Conservation (phyloP, 2,888 invertebrate species). For the Scelioninae gen. 1 region DNA sequence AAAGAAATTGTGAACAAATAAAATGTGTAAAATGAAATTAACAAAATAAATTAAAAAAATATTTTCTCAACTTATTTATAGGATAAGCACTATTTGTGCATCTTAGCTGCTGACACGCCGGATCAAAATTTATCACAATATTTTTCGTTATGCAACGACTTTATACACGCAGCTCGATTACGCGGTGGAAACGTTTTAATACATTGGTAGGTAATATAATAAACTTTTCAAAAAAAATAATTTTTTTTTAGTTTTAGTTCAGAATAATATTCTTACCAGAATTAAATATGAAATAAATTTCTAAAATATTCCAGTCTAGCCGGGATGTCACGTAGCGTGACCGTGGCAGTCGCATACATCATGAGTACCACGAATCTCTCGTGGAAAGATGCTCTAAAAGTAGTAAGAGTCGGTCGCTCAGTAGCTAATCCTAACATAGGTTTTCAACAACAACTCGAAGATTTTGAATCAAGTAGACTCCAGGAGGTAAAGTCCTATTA, state of each 20-base stretch:
- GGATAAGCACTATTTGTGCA: slow-evolving; percentile 98
- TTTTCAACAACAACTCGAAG: slow-evolving; percentile 96
- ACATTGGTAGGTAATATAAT: slow-evolving; percentile 93
- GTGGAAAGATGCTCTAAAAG: slow-evolving; percentile 97
- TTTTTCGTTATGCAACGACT: slow-evolving; percentile 97
- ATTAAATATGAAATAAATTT: not conserved
- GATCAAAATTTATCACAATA: slow-evolving; percentile 97
- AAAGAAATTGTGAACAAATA: not conserved
- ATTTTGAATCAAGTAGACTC: slow-evolving; percentile 92
- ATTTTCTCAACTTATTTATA: slow-evolving; percentile 83
- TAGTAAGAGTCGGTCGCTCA: slow-evolving; percentile 94
- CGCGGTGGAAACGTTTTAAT: slow-evolving; percentile 96
- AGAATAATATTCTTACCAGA: not conserved
- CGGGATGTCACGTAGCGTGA: slow-evolving; percentile 98
- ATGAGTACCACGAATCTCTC: slow-evolving; percentile 96
- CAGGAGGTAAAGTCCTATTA: slow-evolving; percentile 87
- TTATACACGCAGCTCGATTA: slow-evolving; percentile 96
- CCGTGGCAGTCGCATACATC: slow-evolving; percentile 97
- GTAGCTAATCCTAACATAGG: slow-evolving; percentile 98
- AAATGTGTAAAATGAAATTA: too few species aligned
- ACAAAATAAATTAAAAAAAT: too few species aligned
- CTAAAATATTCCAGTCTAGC: slow-evolving; percentile 89
- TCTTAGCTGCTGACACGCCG: slow-evolving; percentile 97
- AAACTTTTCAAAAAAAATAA: not conserved
- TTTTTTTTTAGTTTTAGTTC: not conserved